Evolutionary conservation across 2,888 invertebrate genomes (phyloP).

Genomic region (Leucophenga maculata): DNA sequence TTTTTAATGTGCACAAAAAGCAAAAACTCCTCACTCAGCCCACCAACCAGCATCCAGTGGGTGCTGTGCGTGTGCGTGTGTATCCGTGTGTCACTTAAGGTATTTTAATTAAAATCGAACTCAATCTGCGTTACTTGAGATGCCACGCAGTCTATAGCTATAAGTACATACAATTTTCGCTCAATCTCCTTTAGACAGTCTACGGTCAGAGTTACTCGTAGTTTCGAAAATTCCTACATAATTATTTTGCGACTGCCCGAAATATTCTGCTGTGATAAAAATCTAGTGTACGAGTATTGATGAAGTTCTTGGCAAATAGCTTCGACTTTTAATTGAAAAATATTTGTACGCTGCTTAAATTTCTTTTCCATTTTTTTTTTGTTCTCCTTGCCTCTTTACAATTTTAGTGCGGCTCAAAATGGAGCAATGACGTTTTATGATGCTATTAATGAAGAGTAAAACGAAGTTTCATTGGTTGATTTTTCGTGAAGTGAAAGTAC

Average conservation of each 20-base stretch:
- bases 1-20: background rate
- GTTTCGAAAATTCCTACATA: constrained; percentile 2
- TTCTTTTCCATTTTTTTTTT: constrained; percentile 19
- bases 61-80: background rate
- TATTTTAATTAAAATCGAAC: constrained; percentile 18
- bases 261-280: background rate
- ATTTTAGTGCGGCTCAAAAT: background rate
- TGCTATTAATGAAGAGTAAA: constrained; percentile 38
- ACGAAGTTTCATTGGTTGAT: constrained; percentile 22
- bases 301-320: constrained; percentile 57
- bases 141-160: background rate
- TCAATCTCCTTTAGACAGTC: background rate
- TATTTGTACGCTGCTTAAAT: constrained; percentile 48
- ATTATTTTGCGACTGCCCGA: background rate
- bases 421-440: constrained; percentile 49
- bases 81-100: background rate
- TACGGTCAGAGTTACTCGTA: background rate
- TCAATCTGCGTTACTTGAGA: constrained; percentile 8
- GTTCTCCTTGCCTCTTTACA: background rate
- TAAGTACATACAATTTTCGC: background rate
- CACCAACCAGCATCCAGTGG: no score
- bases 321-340: constrained; percentile 60
- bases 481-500: background rate
- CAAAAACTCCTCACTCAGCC: no score
- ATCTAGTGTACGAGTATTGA: constrained; percentile 46